phyloP scores from a whole-genome alignment of 2,888 invertebrate genomes.

The Drosophila leonis region DNA sequence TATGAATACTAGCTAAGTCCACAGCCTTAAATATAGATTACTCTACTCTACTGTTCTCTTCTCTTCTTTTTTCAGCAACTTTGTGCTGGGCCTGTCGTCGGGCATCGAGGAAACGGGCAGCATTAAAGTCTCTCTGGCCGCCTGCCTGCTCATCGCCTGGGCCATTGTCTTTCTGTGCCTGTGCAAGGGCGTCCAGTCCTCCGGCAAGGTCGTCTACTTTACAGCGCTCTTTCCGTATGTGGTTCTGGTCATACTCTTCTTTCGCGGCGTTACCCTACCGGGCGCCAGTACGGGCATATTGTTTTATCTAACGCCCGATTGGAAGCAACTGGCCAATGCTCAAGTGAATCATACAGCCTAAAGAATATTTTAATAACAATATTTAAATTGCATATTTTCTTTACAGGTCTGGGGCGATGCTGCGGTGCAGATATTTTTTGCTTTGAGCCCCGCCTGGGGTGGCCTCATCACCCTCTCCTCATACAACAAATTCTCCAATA shows the following conservation, averaged over 20 bases:
- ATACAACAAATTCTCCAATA: slow-evolving; percentile 94
- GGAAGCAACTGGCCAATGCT: slow-evolving; percentile 90
- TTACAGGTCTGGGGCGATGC: slow-evolving; percentile 93
- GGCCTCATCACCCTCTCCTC: slow-evolving; percentile 94
- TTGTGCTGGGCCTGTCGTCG: slow-evolving; percentile 87
- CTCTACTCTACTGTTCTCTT: background rate
- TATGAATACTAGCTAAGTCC: background rate
- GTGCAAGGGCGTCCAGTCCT: slow-evolving; percentile 92
- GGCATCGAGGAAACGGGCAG: slow-evolving; percentile 91
- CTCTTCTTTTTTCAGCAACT: slow-evolving; percentile 85
- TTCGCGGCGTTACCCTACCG: slow-evolving; percentile 92
- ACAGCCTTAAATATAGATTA: background rate
- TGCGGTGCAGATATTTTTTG: slow-evolving; percentile 95
- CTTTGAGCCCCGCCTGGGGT: slow-evolving; percentile 94
- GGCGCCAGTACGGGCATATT: slow-evolving; percentile 92
- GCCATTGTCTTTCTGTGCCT: slow-evolving; percentile 91
- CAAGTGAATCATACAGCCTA: slow-evolving; percentile 85
- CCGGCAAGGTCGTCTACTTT: slow-evolving; percentile 92
- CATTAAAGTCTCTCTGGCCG: slow-evolving; percentile 89
- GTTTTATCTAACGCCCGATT: slow-evolving; percentile 93
- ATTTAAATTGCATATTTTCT: background rate
- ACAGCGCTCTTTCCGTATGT: slow-evolving; percentile 92
- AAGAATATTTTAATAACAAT: background rate
- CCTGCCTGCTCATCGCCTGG: slow-evolving; percentile 92
- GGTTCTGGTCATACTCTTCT: slow-evolving; percentile 90